Evolutionary conservation across 2,888 invertebrate species (phyloP).

Genomic region (Macrophya alboannulata): DNA sequence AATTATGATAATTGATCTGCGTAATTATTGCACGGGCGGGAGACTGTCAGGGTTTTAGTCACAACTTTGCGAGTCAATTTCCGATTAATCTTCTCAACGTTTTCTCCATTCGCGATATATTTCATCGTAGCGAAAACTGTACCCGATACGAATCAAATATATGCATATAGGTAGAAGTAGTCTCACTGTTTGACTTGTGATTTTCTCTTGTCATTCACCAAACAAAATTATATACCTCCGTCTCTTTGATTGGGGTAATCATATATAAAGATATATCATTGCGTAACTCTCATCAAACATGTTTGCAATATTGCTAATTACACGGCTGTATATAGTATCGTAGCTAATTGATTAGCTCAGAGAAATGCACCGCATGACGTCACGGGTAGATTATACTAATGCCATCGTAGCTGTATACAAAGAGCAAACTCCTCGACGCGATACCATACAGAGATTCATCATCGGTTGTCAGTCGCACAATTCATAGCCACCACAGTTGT

Average conservation of each 20-base stretch:
- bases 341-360: conserved; percentile 25
- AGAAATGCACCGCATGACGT: neutral
- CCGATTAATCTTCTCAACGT: conserved; percentile 11
- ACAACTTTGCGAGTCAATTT: conserved; percentile 40
- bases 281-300: neutral
- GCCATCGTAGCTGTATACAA: conserved; percentile 9
- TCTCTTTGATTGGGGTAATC: neutral
- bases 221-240: neutral
- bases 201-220: neutral
- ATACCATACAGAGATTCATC: neutral
- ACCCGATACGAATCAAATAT: neutral
- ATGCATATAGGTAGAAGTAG: no score
- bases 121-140: neutral
- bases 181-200: neutral
- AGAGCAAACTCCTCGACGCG: conserved; percentile 1
- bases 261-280: neutral
- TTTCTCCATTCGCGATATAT: neutral
- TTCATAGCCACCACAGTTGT: conserved; percentile 14
- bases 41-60: conserved; percentile 32
- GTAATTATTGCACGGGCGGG: conserved; percentile 56
- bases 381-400: neutral
- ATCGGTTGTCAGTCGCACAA: conserved; percentile 23
- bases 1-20: conserved; percentile 74
- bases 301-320: conserved; percentile 35
- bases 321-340: neutral